Percentiles rank a stretch among this genome's conserved stretches.
phyloP scores from a whole-genome alignment of 2,888 invertebrate genomes.

The Bellardia pandia region DNA sequence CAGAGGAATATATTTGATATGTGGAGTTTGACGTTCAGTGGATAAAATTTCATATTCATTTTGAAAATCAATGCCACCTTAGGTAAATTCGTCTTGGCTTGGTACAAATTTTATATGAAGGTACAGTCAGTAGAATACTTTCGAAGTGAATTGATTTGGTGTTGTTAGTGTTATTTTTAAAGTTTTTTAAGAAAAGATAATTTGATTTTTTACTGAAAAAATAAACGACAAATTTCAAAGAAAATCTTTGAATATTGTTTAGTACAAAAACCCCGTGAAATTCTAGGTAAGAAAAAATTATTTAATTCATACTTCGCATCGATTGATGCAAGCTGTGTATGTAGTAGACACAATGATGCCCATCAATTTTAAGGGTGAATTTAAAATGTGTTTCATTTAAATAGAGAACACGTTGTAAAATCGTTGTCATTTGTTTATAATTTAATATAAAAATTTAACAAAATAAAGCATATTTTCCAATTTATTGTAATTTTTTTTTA shows the following conservation, averaged over 20 bases:
- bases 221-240: slow-evolving; percentile 25
- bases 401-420: too few species aligned
- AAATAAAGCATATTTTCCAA: too few species aligned
- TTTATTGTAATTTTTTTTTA: neutral
- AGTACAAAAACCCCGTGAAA: slow-evolving; percentile 27
- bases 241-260: slow-evolving; percentile 32
- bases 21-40: too few species aligned
- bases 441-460: too few species aligned
- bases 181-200: neutral
- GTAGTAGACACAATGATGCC: neutral
- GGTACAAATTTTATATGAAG: slow-evolving; percentile 66
- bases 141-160: slow-evolving; percentile 57
- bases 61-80: neutral
- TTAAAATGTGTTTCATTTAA: neutral
- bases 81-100: slow-evolving; percentile 54
- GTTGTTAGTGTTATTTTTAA: slow-evolving; percentile 38
- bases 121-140: slow-evolving; percentile 74
- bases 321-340: neutral
- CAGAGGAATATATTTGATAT: too few species aligned
- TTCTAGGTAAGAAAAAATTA: slow-evolving; percentile 55
- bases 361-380: neutral
- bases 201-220: slow-evolving; percentile 33
- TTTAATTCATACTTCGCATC: neutral
- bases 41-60: too few species aligned
- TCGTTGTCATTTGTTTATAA: too few species aligned